These are phyloP conservation scores for Threskiornis aethiopicus DNA, from an alignment of 2,797 vertebrate species.

Conservation along the genomic window DNA sequence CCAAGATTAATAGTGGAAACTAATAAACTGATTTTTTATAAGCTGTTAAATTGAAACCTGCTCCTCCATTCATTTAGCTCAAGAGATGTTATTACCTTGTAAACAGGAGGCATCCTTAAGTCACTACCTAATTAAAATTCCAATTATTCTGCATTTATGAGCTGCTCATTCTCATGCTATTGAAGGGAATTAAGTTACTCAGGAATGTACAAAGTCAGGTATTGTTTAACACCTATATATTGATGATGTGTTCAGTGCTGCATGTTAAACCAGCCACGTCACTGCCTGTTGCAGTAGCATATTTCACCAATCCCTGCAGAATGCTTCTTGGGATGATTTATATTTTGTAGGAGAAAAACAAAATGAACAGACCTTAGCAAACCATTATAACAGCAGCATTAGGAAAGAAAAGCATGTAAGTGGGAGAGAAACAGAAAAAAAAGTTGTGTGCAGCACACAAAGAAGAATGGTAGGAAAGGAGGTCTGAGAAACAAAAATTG, in stretches of 20 bases:
- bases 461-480: background rate
- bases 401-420: background rate
- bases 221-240: background rate
- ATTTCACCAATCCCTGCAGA: background rate
- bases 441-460: background rate
- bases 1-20: background rate
- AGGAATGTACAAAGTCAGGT: background rate
- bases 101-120: constrained; percentile 17
- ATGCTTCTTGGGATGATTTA: background rate
- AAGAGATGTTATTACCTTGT: background rate
- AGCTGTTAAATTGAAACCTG: background rate
- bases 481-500: background rate
- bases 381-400: background rate
- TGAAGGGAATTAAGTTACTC: background rate
- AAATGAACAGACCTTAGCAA: background rate
- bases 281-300: background rate
- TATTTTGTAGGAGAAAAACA: background rate
- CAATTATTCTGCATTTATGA: constrained; percentile 25
- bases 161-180: background rate
- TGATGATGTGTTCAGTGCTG: background rate
- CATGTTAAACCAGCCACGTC: background rate
- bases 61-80: background rate
- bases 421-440: background rate
- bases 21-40: background rate
- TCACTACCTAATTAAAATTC: constrained; percentile 33